These are phyloP conservation scores for Orchesella cincta DNA, from an alignment of 1,140 invertebrate genomes.

Conservation along the genomic window DNA sequence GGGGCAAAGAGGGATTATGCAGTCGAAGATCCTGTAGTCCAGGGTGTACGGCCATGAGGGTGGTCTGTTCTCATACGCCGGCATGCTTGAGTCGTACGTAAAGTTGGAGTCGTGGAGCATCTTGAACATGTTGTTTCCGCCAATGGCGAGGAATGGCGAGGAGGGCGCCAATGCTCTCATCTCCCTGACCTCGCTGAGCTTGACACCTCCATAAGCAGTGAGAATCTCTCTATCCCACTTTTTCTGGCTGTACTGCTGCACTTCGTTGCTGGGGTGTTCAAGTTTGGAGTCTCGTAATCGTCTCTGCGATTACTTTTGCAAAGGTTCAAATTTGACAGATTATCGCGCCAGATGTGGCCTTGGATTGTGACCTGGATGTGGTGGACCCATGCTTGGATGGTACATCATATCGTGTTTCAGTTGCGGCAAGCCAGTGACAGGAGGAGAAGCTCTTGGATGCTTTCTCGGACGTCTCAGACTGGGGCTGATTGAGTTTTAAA, in stretches of 20 bases:
- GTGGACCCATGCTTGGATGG: constrained; percentile 62
- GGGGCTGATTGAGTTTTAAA: background rate
- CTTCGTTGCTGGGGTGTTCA: constrained; percentile 84
- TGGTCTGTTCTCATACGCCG: constrained; percentile 86
- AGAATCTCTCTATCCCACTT: constrained; percentile 90
- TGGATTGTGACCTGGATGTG: constrained; percentile 58
- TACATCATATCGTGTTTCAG: constrained; percentile 94
- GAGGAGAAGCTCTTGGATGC: constrained; percentile 63
- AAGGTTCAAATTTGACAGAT: too few relatives aligned
- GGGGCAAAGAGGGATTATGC: constrained; percentile 92
- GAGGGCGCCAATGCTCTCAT: too few relatives aligned
- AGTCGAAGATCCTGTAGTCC: constrained; percentile 89
- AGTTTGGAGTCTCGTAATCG: constrained; percentile 66
- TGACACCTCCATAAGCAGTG: constrained; percentile 82
- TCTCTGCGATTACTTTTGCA: too few relatives aligned
- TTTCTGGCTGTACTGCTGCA: constrained; percentile 89
- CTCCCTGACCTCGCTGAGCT: constrained; percentile 81
- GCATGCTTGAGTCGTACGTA: constrained; percentile 90
- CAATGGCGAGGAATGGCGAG: constrained; percentile 86
- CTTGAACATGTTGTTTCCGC: constrained; percentile 93
- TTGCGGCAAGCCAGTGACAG: constrained; percentile 64
- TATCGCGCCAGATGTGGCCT: constrained; percentile 66
- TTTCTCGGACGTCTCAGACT: constrained; percentile 63
- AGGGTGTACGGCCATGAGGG: constrained; percentile 86
- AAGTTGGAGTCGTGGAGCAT: constrained; percentile 92